Evolutionary conservation across 2,888 invertebrate genomes (phyloP), one percentile per base, ranked within the genome.

Genomic region (Molanna angustata): DNA sequence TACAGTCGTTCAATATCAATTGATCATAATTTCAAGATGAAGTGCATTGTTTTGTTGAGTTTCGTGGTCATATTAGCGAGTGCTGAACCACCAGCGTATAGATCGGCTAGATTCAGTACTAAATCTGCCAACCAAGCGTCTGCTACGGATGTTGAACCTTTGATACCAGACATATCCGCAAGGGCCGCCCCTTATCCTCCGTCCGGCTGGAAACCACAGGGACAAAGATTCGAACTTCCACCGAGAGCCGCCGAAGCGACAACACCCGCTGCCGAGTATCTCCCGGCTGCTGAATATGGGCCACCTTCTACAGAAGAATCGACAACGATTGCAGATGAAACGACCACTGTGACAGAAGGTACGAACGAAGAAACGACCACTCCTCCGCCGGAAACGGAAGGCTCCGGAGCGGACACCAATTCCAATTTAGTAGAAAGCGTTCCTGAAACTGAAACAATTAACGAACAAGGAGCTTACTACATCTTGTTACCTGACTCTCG

Each of bases 121-220:
- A 42, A 20, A 18, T 44, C 39, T 4, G 32, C 42, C 2, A 49
- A 42, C 32, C 49, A 47, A 33, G 1, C 32, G 20, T 27, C 54
- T 16, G 32, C 21, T 16, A 31, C 40, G 2, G 53, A 52, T 39
- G 49, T 53, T 6, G 49, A 49, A 27, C 46, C 56, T 4, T 17
- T 41, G 11, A 43, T 44, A 11, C 37, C 42, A 17, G 32, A 20
- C 11, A n/a, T n/a, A n/a, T 14, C 43, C 1, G 9, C 33, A 21
- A 45, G 32, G 19, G 31, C 32, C 1, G 56, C 45, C 14, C 57
- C 57, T 17, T 57, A 57, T 32, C 72, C 73, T 1, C 66, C 76
- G 0, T 71, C 76, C 1, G 76, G 75, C 17, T 76, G 74, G 74
- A 73, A 70, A 32, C 76, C 76, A 1, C 64, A 62, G 14, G 72